Evolutionary conservation across 2,797 vertebrate species (phyloP).

Genomic region (Diceros bicornis): DNA sequence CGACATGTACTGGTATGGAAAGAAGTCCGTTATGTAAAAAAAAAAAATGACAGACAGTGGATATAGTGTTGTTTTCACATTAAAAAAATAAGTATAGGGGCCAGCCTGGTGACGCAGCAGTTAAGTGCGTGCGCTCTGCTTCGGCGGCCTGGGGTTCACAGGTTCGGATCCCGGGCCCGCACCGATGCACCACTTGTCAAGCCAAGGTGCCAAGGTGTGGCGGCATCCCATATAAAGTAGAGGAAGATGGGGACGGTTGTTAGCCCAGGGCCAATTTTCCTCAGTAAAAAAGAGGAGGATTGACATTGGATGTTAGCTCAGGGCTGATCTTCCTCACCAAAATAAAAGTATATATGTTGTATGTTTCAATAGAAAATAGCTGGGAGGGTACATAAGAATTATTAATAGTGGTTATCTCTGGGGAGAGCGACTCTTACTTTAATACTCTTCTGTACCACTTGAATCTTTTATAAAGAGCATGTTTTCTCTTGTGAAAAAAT

Average conservation of each 20-base stretch:
- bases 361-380: conserved; percentile 55
- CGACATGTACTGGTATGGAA: conserved; percentile 23
- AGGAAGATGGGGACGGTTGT: no score
- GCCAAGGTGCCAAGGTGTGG: no score
- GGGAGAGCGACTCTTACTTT: background rate
- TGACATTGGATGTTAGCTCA: no score
- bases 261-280: no score
- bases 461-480: background rate
- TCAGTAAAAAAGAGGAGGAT: no score
- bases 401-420: conserved; percentile 10
- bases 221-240: no score
- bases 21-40: conserved; percentile 52
- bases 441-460: conserved; percentile 31
- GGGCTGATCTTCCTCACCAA: no score
- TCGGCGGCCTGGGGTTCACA: no score
- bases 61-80: background rate
- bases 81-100: background rate
- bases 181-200: no score
- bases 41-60: background rate
- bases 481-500: background rate
- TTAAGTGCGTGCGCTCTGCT: no score
- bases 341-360: background rate
- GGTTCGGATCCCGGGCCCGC: no score
- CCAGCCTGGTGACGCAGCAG: no score
- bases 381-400: background rate